Percentiles rank a stretch among this genome's conserved stretches.
phyloP scores from a whole-genome alignment of 2,888 invertebrate species.

The Thereva nobilitata region DNA sequence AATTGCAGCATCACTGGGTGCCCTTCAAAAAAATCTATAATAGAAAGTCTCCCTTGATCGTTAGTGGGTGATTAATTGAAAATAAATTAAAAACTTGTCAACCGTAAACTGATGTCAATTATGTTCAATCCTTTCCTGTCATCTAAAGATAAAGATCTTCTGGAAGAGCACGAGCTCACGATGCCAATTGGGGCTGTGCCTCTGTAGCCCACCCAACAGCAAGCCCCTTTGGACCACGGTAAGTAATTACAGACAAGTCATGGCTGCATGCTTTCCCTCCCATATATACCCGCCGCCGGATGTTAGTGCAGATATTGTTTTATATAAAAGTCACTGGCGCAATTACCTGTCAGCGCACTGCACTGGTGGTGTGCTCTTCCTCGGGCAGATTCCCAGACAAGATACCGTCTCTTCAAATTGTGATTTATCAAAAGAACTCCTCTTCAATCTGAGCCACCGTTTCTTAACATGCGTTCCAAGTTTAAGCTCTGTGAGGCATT shows the following conservation, averaged over 20 bases:
- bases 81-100: conserved; percentile 28
- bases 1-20: too few species aligned
- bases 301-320: conserved; percentile 33
- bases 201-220: conserved; percentile 25
- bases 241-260: conserved; percentile 31
- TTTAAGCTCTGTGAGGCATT: not conserved
- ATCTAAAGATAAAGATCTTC: conserved; percentile 6
- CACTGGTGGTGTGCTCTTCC: not conserved
- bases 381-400: conserved; percentile 26
- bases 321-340: conserved; percentile 29
- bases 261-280: conserved; percentile 12
- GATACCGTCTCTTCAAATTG: conserved; percentile 8
- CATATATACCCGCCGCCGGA: conserved; percentile 22
- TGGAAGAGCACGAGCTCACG: conserved; percentile 17
- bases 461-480: conserved; percentile 2
- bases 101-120: conserved; percentile 32
- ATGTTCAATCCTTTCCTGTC: conserved; percentile 28
- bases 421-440: conserved; percentile 16
- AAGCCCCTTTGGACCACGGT: conserved; percentile 26
- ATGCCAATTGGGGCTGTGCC: conserved; percentile 18
- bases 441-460: conserved; percentile 14
- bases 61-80: conserved; percentile 26
- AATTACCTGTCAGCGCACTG: conserved; percentile 26
- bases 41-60: conserved; percentile 1
- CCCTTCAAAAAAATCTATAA: too few species aligned